These are phyloP conservation scores for Cyaniris semiargus DNA, from an alignment of 2,888 invertebrate species.

Conservation along the genomic window DNA sequence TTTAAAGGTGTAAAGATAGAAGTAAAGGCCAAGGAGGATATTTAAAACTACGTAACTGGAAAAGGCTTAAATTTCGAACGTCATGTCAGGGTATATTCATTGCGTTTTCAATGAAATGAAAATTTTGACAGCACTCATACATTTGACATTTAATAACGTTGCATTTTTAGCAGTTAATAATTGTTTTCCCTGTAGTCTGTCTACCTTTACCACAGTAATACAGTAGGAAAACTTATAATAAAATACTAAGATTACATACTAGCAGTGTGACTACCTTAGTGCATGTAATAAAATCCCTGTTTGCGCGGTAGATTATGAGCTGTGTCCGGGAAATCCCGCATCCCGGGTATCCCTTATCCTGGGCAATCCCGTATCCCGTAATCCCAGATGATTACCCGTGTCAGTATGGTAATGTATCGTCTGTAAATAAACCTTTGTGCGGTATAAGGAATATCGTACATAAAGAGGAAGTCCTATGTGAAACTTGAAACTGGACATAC, in stretches of 20 bases:
- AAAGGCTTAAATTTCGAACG: too few species aligned
- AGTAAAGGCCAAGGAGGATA: too few species aligned
- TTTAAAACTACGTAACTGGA: too few species aligned
- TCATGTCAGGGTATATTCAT: too few species aligned
- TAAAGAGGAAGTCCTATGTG: not conserved
- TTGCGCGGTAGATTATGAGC: conserved; percentile 9
- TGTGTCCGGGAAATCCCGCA: not conserved
- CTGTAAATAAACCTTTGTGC: not conserved
- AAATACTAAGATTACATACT: not conserved
- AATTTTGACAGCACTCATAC: too few species aligned
- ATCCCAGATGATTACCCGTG: conserved; percentile 2
- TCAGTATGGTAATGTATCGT: conserved; percentile 2
- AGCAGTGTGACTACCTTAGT: not conserved
- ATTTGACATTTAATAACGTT: too few species aligned
- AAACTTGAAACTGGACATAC: not conserved
- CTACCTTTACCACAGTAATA: not conserved
- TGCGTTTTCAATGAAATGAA: too few species aligned
- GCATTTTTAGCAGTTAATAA: too few species aligned
- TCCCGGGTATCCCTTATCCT: not conserved
- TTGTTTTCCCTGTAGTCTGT: too few species aligned
- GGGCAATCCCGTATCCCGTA: not conserved
- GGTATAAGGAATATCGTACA: not conserved
- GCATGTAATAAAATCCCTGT: conserved; percentile 11
- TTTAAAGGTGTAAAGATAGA: too few species aligned
- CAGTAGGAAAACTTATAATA: not conserved